Evolutionary conservation across 37 sponge, comb jelly and placozoan genomes (phyloP), one percentile per base, ranked within the genome.

Genomic region (Bolinopsis microptera): DNA sequence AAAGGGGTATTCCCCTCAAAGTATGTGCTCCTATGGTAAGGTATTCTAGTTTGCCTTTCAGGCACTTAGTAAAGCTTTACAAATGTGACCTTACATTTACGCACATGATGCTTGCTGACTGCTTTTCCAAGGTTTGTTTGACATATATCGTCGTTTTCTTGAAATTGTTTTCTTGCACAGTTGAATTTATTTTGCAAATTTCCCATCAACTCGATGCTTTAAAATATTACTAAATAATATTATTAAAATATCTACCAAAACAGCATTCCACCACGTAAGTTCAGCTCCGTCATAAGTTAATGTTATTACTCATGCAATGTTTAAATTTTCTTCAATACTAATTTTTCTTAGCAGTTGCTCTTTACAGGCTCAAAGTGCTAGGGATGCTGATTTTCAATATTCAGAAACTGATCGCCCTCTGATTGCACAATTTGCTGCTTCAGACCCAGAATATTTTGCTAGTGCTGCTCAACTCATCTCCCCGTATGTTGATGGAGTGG

Each of bases 11-110:
- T 0, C 93, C 94, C 18, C 93, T 98, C 48, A 94, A 93, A 36
- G 94, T 98, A 13, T 98, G 97, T 95, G 96, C 98, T 41, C 98
- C 98, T 0, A 98, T 98, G 98, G 98, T 98, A 37, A 82, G 98
- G 26, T 95, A 96, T 69, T 98, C 98, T 35, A 98, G 97, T 39
- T 8, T 38, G 26, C 95, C 69, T 0, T 93, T 93, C 13, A 24
- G 31, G 2, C 92, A 30, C 30, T 22, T 93, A 76, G 69, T 93
- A 22, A 25, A 35, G 26, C 94, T 95, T 61, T 98, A 98, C 61
- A 95, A 93, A 21, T 96, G 97, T 95, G 97, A 98, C 61, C 76
- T 98, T 0, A 95, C 96, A 26, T 97, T 94, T 92, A 98, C 98
- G 37, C 98, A 97, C 39, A 98, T 98, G 98, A 98, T 98, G 25